These are phyloP conservation scores for Arothron firmamentum DNA, from an alignment of 2,113 vertebrate genomes.

Conservation along the genomic window DNA sequence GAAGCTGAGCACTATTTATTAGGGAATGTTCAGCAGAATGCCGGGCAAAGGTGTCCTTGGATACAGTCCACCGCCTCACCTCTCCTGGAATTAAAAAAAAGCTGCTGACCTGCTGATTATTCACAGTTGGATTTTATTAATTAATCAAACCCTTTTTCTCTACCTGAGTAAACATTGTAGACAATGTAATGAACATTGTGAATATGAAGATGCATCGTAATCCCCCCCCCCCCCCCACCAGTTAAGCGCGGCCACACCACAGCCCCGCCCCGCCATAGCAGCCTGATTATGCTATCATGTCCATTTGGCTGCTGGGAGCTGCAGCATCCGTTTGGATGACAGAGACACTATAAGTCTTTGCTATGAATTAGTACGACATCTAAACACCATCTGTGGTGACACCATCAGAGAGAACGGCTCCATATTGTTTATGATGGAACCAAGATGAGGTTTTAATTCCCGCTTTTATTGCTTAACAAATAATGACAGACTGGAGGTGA, in stretches of 20 bases:
- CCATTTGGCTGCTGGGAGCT: conserved; percentile 39
- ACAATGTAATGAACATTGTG: too few species aligned
- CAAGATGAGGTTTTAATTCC: conserved; percentile 67
- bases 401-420: conserved; percentile 24
- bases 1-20: conserved; percentile 13
- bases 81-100: too few species aligned
- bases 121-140: conserved; percentile 41
- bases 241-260: too few species aligned
- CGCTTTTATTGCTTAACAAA: conserved; percentile 74
- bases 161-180: too few species aligned
- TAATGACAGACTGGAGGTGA: conserved; percentile 70
- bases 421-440: conserved; percentile 69
- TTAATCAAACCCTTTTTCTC: conserved; percentile 33
- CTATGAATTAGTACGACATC: conserved; percentile 41
- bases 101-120: too few species aligned
- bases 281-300: conserved; percentile 45
- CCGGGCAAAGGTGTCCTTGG: conserved; percentile 24
- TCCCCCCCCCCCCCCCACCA: too few species aligned
- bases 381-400: conserved; percentile 64
- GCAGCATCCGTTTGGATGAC: conserved; percentile 31
- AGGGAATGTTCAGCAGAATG: conserved; percentile 22
- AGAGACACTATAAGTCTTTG: conserved; percentile 27
- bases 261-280: conserved; percentile 14
- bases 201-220: too few species aligned
- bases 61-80: conserved; percentile 30